Evolutionary conservation across 2,113 vertebrate genomes (phyloP).

Genomic region (Pithys albifrons): DNA sequence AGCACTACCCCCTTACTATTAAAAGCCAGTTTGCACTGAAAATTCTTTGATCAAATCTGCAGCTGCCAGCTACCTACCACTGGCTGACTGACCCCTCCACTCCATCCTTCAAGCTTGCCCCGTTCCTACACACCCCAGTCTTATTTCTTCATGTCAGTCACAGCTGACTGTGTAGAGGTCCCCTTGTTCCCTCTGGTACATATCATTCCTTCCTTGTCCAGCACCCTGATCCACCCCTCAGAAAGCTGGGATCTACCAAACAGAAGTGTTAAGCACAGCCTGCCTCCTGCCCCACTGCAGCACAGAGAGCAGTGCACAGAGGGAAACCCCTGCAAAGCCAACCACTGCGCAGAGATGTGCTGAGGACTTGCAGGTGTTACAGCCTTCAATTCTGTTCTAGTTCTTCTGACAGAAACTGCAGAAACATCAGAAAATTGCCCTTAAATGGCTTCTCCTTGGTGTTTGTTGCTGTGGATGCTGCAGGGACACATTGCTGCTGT

Average conservation of each 20-base stretch:
- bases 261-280: background rate
- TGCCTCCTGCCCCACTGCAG: background rate
- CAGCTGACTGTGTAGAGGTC: background rate
- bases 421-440: background rate
- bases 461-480: accelerated
- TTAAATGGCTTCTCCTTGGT: background rate
- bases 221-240: background rate
- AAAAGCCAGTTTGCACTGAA: background rate
- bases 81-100: background rate
- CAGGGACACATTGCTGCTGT: background rate
- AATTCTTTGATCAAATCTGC: background rate
- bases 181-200: background rate
- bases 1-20: too few species aligned
- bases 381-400: background rate
- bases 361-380: background rate
- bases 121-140: accelerated
- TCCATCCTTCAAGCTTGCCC: background rate
- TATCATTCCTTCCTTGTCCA: background rate
- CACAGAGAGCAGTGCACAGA: background rate
- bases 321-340: accelerated
- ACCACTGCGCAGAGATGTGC: background rate
- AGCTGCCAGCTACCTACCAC: background rate
- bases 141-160: background rate
- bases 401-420: background rate
- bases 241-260: background rate